Conservation (phyloP, 1,140 invertebrate species). For the Ceratosolen fusciceps region DNA sequence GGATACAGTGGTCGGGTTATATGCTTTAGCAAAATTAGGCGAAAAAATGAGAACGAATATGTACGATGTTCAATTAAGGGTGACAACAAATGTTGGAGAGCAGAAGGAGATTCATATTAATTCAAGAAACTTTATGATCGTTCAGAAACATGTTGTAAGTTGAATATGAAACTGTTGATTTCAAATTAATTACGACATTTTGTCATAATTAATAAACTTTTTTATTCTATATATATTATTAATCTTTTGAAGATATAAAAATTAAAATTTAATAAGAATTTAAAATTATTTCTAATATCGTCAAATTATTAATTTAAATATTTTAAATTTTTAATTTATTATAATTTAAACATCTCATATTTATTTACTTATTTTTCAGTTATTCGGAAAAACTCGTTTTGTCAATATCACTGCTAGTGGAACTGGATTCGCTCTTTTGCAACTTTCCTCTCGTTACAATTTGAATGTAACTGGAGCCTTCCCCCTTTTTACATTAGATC, state of each 20-base stretch:
- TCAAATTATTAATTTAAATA: background rate
- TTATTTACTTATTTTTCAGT: constrained; percentile 26
- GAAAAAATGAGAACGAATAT: constrained; percentile 73
- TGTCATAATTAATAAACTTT: background rate
- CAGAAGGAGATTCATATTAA: constrained; percentile 79
- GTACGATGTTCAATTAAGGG: constrained; percentile 74
- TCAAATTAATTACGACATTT: background rate
- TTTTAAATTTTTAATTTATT: background rate
- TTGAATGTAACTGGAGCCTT: constrained; percentile 91
- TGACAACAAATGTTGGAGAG: constrained; percentile 73
- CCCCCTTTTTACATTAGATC: constrained; percentile 91
- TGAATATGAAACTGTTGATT: background rate
- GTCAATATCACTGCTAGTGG: constrained; percentile 83
- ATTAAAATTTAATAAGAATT: background rate
- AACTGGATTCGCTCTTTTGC: constrained; percentile 85
- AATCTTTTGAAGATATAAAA: background rate
- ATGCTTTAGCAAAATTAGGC: constrained; percentile 81
- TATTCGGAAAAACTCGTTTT: constrained; percentile 66
- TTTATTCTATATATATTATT: background rate
- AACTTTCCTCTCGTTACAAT: constrained; percentile 88
- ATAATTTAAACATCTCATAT: background rate
- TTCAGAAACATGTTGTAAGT: constrained; percentile 80
- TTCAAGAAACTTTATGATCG: constrained; percentile 79
- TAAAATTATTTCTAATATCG: background rate
- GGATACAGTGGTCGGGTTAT: constrained; percentile 83